Evolutionary conservation across 1,140 invertebrate genomes (phyloP), one percentile per base, ranked within the genome.

Genomic region (Drosophila pandora): DNA sequence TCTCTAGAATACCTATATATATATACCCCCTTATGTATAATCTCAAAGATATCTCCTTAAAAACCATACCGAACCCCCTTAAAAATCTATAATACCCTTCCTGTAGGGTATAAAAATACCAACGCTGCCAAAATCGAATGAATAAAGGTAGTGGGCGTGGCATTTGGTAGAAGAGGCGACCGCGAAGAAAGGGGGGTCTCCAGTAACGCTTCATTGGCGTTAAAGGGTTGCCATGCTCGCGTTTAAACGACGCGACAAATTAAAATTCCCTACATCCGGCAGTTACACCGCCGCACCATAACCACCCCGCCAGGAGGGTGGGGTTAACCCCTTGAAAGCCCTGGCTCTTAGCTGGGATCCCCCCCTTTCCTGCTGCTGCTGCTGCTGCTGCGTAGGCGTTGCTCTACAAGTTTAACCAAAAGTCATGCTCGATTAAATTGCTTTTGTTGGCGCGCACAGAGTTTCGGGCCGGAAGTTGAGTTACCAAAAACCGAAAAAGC

Each of bases 371-470:
- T 34, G 6, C 43, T 9, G 34, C 52, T 21, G 13, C 49, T 8
- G 2, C 21, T 43, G 32, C 49, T 47, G 49, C 58, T 64, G 83
- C 67, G 83, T 87, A 83, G 84, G 83, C 83, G 83, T 85, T 87
- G 83, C 83, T 88, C 76, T 79, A 89, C 84, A 89, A 89, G 84
- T 88, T 83, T 74, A 89, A 89, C 76, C 79, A 85, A 82, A 90
- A 90, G 81, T 90, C 87, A 90, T 90, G 87, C 87, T 90, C 87
- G 87, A 90, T 90, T 90, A 90, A 90, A 90, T 90, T 90, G 87
- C 80, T 55, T 79, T 90, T 88, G 80, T 75, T 64, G 41, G 41
- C 41, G 41, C 41, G 41, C 41, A 43, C n/a, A 43, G 41, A 37
- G 34, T 37, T 43, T 43, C 41, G 41, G 41, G 41, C 82, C 82